A percentile compares a stretch with the other conserved stretches of the same genome.
phyloP scores from a whole-genome alignment of 2,888 invertebrate species.

The Dascillus cervinus region DNA sequence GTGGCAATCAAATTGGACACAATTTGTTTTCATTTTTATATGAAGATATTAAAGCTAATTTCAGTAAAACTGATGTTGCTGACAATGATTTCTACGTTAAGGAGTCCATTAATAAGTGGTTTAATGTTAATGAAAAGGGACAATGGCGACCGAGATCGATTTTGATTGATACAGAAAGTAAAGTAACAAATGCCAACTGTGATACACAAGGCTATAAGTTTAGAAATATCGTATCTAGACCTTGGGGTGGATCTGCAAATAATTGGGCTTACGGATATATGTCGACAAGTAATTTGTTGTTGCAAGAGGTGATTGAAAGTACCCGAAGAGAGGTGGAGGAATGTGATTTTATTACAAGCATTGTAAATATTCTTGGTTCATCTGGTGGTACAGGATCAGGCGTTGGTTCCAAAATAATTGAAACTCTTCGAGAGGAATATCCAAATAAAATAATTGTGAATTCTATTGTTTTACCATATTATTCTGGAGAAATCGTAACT shows the following conservation, averaged over 20 bases:
- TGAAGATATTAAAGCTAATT: constrained; percentile 32
- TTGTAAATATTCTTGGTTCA: constrained; percentile 43
- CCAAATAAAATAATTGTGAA: constrained; percentile 42
- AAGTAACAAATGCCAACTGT: constrained; percentile 35
- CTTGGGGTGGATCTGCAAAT: constrained; percentile 45
- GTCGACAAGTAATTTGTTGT: constrained; percentile 37
- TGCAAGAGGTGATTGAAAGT: constrained; percentile 35
- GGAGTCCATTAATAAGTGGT: constrained; percentile 41
- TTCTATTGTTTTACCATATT: constrained; percentile 43
- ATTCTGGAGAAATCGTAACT: constrained; percentile 45
- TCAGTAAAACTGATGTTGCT: constrained; percentile 24
- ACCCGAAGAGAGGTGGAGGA: constrained; percentile 41
- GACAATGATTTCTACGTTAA: constrained; percentile 33
- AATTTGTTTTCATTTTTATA: constrained; percentile 40
- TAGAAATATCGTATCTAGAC: constrained; percentile 38
- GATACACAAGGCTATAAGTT: constrained; percentile 33
- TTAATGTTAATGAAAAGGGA: constrained; percentile 33
- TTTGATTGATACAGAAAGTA: constrained; percentile 46
- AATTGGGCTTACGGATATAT: constrained; percentile 49
- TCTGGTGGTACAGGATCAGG: constrained; percentile 51
- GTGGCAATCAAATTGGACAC: constrained; percentile 48
- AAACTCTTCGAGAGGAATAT: constrained; percentile 40
- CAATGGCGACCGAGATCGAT: constrained; percentile 41
- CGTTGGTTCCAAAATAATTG: constrained; percentile 42
- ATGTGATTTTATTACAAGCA: constrained; percentile 39